Evolutionary conservation across 2,797 vertebrate genomes (phyloP), one percentile per base, ranked within the genome.

Genomic region (Ctenochaetus hawaiiensis): DNA sequence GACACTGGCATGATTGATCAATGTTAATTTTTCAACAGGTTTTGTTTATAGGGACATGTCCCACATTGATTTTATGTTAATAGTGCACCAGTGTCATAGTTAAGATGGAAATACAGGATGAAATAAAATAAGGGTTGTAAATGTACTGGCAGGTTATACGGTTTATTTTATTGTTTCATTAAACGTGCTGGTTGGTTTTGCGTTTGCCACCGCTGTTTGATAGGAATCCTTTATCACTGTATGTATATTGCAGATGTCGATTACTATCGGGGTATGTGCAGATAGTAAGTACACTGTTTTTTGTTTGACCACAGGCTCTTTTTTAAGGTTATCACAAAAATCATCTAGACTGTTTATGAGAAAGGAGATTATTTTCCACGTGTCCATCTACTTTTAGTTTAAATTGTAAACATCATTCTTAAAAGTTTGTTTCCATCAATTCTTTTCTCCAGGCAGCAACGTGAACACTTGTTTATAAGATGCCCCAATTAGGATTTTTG

Each of bases 1-100:
- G 63, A 78, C 9, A 0, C 66, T 60, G 41, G n/a, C 20, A 67
- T 43, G 10, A 56, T 74, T 67, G 45, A 37, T 72, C 45, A 49
- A 18, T 67, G 44, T 20, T 16, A 1, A n/a, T 13, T 67, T 59
- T 45, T 22, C 57, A 72, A 70, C 18, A 60, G 47, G 34, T 11
- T 23, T 56, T 30, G 34, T 34, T 6, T 9, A 16, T n/a, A 49
- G 26, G 17, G 47, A 23, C 53, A 30, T 54, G 53, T 49, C 37
- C 22, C 34, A 59, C 34, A 13, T 26, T 54, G 8, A 53, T 51
- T 60, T 64, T 60, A 44, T 52, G 60, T 58, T 49, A 47, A 26
- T 22, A 2, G 1, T 23, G 23, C 47, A 44, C 51, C 37, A 3
- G 4, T 14, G 39, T 52, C 52, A 10, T 48, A 20, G 41, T 20